A percentile compares a stretch with the other conserved stretches of the same genome.
Conservation (phyloP, 2,113 vertebrate genomes). For the Theristicus caerulescens region DNA sequence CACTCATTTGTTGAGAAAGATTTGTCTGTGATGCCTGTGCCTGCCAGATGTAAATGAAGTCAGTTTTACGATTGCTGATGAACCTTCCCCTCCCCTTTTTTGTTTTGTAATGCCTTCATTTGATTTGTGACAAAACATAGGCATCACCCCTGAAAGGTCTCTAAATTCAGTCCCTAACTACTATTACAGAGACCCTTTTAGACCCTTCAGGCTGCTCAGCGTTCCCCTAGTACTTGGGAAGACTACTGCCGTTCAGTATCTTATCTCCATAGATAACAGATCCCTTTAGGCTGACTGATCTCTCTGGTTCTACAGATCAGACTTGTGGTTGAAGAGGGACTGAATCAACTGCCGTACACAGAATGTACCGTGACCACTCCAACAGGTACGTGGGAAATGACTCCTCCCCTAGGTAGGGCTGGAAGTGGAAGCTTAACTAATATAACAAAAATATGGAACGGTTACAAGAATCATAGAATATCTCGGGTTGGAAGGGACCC, state of each 20-base stretch:
- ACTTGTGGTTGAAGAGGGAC: constrained; percentile 96
- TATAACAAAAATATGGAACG: fast-evolving
- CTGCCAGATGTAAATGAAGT: neutral
- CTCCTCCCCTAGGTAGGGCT: neutral
- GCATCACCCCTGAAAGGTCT: neutral
- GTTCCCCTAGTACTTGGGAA: neutral
- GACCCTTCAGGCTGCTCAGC: neutral
- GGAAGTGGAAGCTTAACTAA: neutral
- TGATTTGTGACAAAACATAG: neutral
- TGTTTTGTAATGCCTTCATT: neutral
- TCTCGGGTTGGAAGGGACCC: neutral
- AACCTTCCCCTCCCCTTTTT: fast-evolving
- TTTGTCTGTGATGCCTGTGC: neutral
- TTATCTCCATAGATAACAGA: neutral
- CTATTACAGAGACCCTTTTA: neutral
- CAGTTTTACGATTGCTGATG: neutral
- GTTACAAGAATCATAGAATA: neutral
- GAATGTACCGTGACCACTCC: constrained; percentile 97
- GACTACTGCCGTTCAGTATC: neutral
- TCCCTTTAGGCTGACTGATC: neutral
- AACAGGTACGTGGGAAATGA: constrained; percentile 79
- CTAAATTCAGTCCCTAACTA: neutral
- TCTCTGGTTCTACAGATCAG: constrained; percentile 83
- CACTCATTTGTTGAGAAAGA: neutral
- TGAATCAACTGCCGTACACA: constrained; percentile 96